Evolutionary conservation across 2,797 vertebrate genomes (phyloP).

Genomic region (Fundulus diaphanus): DNA sequence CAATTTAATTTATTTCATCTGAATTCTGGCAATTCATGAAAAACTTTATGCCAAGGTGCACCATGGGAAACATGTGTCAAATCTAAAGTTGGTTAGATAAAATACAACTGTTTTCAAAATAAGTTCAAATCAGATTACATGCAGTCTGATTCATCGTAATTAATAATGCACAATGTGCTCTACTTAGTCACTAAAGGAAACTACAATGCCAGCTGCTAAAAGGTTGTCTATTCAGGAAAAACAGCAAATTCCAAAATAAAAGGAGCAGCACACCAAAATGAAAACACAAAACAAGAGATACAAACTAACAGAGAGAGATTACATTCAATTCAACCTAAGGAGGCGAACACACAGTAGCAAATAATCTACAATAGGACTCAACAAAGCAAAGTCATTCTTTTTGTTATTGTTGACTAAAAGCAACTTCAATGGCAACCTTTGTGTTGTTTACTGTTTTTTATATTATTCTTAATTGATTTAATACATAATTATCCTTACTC

Average conservation of each 20-base stretch:
- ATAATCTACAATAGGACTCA: too few relatives aligned
- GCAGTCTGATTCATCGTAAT: background rate
- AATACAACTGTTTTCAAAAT: background rate
- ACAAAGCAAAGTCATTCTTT: too few relatives aligned
- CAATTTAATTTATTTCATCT: background rate
- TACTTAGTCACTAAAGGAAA: background rate
- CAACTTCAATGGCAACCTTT: background rate
- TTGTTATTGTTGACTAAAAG: background rate
- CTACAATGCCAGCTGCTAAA: background rate
- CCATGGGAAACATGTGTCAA: background rate
- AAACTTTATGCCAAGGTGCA: background rate
- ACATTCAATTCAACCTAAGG: too few relatives aligned
- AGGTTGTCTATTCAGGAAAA: background rate
- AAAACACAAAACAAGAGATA: too few relatives aligned
- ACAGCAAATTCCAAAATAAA: background rate
- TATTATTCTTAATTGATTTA: background rate
- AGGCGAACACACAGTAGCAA: too few relatives aligned
- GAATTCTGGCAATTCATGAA: background rate
- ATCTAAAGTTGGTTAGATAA: background rate
- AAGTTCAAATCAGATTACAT: background rate
- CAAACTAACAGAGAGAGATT: too few relatives aligned
- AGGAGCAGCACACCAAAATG: background rate
- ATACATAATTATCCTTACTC: accelerated
- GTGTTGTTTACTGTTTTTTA: background rate
- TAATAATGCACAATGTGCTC: background rate